These are phyloP conservation scores for Ceratina australensis DNA, from an alignment of 1,140 invertebrate genomes.

Conservation along the genomic window DNA sequence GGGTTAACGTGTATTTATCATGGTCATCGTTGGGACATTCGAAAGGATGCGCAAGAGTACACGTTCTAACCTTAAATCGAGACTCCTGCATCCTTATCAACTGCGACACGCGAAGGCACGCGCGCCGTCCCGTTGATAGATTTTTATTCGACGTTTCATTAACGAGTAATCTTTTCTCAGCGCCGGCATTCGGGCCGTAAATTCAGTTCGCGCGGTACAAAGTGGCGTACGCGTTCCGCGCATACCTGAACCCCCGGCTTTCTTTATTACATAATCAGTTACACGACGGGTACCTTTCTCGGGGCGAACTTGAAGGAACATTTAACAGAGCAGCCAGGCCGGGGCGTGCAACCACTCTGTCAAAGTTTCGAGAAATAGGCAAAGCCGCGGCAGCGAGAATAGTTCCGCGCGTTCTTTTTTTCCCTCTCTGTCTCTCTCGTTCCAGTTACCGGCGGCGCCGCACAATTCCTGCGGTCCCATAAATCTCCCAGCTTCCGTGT, in stretches of 20 bases:
- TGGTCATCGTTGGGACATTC: too few relatives aligned
- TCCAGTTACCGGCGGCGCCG: slow-evolving; percentile 54
- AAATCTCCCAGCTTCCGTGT: slow-evolving; percentile 54
- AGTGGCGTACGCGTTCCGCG: not conserved
- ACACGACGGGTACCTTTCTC: not conserved
- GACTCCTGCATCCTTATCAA: too few relatives aligned
- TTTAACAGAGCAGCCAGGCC: slow-evolving; percentile 8
- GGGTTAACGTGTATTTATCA: too few relatives aligned
- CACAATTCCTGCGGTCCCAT: slow-evolving; percentile 65
- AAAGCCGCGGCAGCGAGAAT: slow-evolving; percentile 47
- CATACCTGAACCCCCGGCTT: not conserved
- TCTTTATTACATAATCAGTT: not conserved
- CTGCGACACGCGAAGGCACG: too few relatives aligned
- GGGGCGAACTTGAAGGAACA: not conserved
- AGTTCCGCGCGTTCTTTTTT: slow-evolving; percentile 52
- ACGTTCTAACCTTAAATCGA: too few relatives aligned
- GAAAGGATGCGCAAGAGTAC: too few relatives aligned
- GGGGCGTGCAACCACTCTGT: not conserved
- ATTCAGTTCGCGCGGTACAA: not conserved
- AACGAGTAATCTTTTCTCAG: too few relatives aligned
- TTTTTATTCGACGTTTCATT: too few relatives aligned
- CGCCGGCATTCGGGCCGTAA: not conserved
- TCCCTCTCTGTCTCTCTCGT: slow-evolving; percentile 33
- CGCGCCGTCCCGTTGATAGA: too few relatives aligned
- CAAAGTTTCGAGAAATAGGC: slow-evolving; percentile 46